Percentiles rank a stretch among this genome's conserved stretches.
These are phyloP conservation scores for Porites australiensis DNA, from an alignment of 64 coral and sea anemone species.

Conservation along the genomic window DNA sequence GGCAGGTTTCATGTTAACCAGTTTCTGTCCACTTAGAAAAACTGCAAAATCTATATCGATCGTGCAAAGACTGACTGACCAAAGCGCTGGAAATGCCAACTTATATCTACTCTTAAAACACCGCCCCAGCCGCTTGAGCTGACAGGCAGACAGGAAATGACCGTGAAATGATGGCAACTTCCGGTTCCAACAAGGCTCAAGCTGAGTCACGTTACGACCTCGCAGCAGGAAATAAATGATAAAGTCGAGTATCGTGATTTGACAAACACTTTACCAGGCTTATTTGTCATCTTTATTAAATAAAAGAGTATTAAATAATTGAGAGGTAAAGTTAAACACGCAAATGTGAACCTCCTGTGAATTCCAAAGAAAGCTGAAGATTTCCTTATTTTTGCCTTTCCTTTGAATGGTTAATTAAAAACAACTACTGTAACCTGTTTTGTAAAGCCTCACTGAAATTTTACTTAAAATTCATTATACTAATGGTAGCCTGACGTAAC, in stretches of 20 bases:
- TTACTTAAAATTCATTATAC: too few relatives aligned
- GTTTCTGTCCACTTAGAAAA: background rate
- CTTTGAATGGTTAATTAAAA: too few relatives aligned
- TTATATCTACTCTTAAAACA: background rate
- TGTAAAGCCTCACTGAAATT: too few relatives aligned
- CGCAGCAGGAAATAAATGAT: background rate
- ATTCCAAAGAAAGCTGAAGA: too few relatives aligned
- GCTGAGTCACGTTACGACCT: background rate
- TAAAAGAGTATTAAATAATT: background rate
- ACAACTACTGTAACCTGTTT: too few relatives aligned
- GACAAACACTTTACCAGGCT: too few relatives aligned
- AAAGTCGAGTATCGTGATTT: background rate
- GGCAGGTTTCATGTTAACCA: background rate
- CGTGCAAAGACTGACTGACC: background rate
- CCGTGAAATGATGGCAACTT: background rate
- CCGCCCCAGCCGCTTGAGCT: conserved; percentile 1
- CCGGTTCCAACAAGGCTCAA: background rate
- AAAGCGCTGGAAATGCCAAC: background rate
- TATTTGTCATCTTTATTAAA: background rate
- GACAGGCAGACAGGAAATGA: conserved; percentile 48
- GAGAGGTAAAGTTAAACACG: background rate
- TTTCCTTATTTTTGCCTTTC: too few relatives aligned
- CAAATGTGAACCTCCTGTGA: background rate
- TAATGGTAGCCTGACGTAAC: too few relatives aligned
- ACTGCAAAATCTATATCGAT: background rate